Base-by-base conservation (phyloP, 2,888 invertebrate species). In the Hypsopygia costalis region DNA sequence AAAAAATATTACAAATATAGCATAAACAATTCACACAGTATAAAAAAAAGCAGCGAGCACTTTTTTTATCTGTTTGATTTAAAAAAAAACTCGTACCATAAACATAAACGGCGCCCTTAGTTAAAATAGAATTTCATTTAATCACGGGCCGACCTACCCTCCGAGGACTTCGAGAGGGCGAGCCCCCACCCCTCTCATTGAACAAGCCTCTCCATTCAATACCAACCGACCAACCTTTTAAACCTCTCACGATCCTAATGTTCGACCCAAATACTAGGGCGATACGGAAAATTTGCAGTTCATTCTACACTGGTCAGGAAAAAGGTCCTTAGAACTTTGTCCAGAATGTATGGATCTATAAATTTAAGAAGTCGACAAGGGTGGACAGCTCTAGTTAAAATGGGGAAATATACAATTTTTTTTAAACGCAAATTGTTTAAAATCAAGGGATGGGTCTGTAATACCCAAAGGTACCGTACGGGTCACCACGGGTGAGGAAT, bases 101-200 rank as follows among this genome's bases (percentile, higher is more conserved):
- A 62, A 59, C 55, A 56, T 58, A 55, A 69, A 65, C 63, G 56
- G 52, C 52, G 46, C 52, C 57, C 41, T 44, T 51, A 55, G 54
- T 16, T 27, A 51, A 68, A 70, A 69, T 67, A 69, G 67, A 69
- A 62, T 66, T 64, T 65, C 64, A 65, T 70, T 72, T 69, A 68
- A 71, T 74, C 68, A 56, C 54, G 49, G 36, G 46, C 61, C 54
- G 49, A 36, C 46, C 61, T 58, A 58, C 69, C 65, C 69, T 67
- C 44, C 48, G 58, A 58, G 56, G 59, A 39, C 43, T 22, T 27
- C 10, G 20, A 20, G 27, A 36, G 42, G 33, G 42, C 21, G 35
- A 32, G 33, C 27, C 38, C 30, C 41, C 36, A 44, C 36, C 37
- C 32, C 31, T 12, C 41, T 41, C 47, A 46, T 58, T 53, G 47